Evolutionary conservation across 2,797 vertebrate genomes (phyloP), one percentile per base, ranked within the genome.

Genomic region (Pagetopsis macropterus): DNA sequence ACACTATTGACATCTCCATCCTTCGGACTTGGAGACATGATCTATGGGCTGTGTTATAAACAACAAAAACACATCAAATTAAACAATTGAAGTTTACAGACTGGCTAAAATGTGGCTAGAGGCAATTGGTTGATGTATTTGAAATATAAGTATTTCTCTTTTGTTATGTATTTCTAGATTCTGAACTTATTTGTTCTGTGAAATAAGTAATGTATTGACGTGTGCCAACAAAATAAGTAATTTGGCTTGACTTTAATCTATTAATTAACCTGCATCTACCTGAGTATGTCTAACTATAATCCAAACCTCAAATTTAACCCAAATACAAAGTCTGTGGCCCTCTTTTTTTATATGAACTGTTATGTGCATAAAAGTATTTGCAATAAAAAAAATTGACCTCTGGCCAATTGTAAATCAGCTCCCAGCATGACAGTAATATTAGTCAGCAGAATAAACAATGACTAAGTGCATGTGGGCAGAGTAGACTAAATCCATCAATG

Each of bases 1-100:
- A 84, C 76, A 83, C 75, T 74, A 91, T 88, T 85, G 83, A 77
- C 82, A 86, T 92, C 84, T 90, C 65, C 75, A 84, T 89, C 87
- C 84, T 65, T 65, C 60, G 67, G 59, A 76, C 65, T 48, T 71
- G 72, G 75, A 59, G 75, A 64, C 75, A 78, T 33, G 57, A 56
- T 43, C 65, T 62, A 67, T 56, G 40, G 65, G 61, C 54, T 48
- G 70, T 51, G 57, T 79, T 76, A 57, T 65, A 76, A 87, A 85
- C 73, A 84, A 82, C 12, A 78, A 44, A 75, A 73, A 76, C 51
- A 44, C 51, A 72, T 54, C 11, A 45, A 75, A 70, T 77, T 65
- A 57, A 82, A 76, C 55, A 69, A 52, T 5, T 58, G 4, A 45
- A 10, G 33, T 71, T 78, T 50, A 55, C 21, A 75, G 49, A 58